Conservation (phyloP, 2,888 invertebrate genomes). For the Drosophila quinaria region DNA sequence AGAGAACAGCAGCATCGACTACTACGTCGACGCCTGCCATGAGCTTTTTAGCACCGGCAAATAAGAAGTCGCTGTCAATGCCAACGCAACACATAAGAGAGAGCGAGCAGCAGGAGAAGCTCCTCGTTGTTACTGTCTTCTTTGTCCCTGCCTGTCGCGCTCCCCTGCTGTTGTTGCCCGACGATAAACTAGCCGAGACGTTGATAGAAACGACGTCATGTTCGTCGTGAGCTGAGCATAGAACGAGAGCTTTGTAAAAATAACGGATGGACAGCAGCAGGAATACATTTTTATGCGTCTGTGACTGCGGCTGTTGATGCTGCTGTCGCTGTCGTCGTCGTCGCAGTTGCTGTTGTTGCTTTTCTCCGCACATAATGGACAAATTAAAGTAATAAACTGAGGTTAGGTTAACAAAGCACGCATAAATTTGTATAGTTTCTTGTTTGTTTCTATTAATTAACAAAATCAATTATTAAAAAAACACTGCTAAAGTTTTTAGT, state of each 20-base stretch:
- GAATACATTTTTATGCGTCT: constrained; percentile 27
- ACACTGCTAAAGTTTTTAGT: background rate
- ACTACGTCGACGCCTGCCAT: constrained; percentile 30
- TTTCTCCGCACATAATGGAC: background rate
- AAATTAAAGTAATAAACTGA: background rate
- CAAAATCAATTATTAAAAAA: background rate
- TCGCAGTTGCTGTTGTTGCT: constrained; percentile 15
- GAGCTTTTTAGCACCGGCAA: constrained; percentile 46
- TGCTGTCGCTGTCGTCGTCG: constrained; percentile 3
- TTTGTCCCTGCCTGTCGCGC: constrained; percentile 13
- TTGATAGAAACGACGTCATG: constrained; percentile 24
- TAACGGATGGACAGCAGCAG: constrained; percentile 15
- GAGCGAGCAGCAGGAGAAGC: constrained; percentile 15
- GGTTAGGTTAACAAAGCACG: constrained; percentile 1
- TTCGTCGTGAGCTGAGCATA: constrained; percentile 19
- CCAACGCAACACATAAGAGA: constrained; percentile 36
- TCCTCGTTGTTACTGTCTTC: constrained; percentile 12
- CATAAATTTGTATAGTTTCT: background rate
- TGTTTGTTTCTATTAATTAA: background rate
- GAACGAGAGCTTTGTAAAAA: constrained; percentile 39
- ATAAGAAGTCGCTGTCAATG: constrained; percentile 32
- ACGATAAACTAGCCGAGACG: constrained; percentile 35
- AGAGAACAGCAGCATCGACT: constrained; percentile 14
- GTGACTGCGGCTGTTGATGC: constrained; percentile 21
- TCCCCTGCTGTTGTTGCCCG: background rate